Evolutionary conservation across 2,113 vertebrate genomes (phyloP).

Genomic region (Cyprinus carpio): DNA sequence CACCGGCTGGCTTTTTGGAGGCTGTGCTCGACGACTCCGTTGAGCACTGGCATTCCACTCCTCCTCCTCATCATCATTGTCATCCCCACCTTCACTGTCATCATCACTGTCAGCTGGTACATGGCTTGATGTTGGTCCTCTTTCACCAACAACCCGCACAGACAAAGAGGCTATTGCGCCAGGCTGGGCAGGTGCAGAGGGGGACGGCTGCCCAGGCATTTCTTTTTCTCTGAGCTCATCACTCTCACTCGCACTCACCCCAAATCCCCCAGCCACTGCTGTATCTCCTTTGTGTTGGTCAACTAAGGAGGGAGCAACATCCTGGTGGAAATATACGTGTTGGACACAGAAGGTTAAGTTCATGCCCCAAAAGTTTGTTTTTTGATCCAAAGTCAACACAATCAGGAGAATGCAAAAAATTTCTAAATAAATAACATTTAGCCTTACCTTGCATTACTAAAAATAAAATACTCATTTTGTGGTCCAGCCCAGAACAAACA

Average conservation of each 20-base stretch:
- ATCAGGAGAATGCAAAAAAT: background rate
- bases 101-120: slow-evolving; percentile 72
- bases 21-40: slow-evolving; percentile 65
- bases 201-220: slow-evolving; percentile 61
- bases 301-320: slow-evolving; percentile 61
- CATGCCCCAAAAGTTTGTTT: background rate
- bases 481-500: background rate
- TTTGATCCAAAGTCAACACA: background rate
- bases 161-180: slow-evolving; percentile 61
- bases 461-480: background rate
- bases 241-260: slow-evolving; percentile 56
- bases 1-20: slow-evolving; percentile 60
- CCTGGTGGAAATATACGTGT: slow-evolving; percentile 62
- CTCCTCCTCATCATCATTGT: slow-evolving; percentile 71
- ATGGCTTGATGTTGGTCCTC: slow-evolving; percentile 62
- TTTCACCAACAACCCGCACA: slow-evolving; percentile 62
- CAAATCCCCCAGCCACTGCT: slow-evolving; percentile 63
- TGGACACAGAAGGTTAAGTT: background rate
- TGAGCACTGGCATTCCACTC: slow-evolving; percentile 68
- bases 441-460: background rate
- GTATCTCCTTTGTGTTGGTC: slow-evolving; percentile 68
- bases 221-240: slow-evolving; percentile 66
- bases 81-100: slow-evolving; percentile 70
- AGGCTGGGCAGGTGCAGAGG: slow-evolving; percentile 55
- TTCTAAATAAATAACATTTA: background rate